phyloP scores from a whole-genome alignment of 2,113 vertebrate genomes.

The Corapipo altera region DNA sequence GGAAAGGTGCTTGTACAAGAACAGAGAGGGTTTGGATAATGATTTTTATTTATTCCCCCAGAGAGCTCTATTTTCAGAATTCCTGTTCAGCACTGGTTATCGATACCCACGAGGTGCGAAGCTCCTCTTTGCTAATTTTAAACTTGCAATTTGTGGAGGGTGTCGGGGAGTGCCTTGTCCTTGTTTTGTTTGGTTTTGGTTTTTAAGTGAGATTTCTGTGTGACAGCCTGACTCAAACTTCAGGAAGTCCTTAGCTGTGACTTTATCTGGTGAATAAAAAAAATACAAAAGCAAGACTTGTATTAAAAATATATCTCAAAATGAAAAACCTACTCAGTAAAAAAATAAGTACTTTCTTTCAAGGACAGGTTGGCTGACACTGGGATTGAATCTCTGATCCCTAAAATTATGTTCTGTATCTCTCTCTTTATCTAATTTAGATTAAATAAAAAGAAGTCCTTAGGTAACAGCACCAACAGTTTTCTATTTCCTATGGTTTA shows the following conservation, averaged over 20 bases:
- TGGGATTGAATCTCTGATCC: slow-evolving; percentile 21
- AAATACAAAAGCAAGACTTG: neutral
- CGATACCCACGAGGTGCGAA: neutral
- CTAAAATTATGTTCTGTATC: neutral
- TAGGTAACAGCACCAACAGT: neutral
- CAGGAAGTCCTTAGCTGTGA: neutral
- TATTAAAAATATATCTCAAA: neutral
- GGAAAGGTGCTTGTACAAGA: neutral
- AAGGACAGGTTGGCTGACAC: neutral
- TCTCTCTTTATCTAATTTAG: neutral
- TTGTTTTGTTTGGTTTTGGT: neutral
- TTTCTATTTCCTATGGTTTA: neutral
- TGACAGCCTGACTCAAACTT: neutral
- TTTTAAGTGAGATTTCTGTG: neutral
- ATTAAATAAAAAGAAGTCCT: neutral
- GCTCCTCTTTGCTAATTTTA: slow-evolving; percentile 23
- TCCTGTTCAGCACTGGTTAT: slow-evolving; percentile 18
- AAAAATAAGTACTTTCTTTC: neutral
- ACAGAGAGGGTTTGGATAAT: slow-evolving; percentile 11
- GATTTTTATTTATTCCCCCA: slow-evolving; percentile 39
- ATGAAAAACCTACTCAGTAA: neutral
- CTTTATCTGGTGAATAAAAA: neutral
- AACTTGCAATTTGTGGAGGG: neutral
- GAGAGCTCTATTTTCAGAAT: slow-evolving; percentile 60
- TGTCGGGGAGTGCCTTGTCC: neutral